A percentile compares a stretch with the other conserved stretches of the same genome.
These are phyloP conservation scores for Tetramorium bicarinatum DNA, from an alignment of 2,888 invertebrate species.

Conservation along the genomic window DNA sequence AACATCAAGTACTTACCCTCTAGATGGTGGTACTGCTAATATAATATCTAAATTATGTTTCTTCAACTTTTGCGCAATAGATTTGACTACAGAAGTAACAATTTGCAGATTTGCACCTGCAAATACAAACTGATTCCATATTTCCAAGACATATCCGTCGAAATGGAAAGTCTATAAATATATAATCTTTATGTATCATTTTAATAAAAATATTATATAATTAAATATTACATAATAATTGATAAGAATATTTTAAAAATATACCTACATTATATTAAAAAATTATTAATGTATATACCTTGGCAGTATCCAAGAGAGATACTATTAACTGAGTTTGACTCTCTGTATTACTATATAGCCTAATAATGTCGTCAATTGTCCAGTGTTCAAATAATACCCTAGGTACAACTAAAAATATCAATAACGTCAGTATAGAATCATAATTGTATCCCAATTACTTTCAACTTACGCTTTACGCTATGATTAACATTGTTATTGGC, in stretches of 20 bases:
- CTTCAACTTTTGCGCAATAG: constrained; percentile 88
- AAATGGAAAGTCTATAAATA: constrained; percentile 92
- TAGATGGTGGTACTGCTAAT: constrained; percentile 93
- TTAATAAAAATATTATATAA: not conserved
- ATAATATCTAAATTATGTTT: constrained; percentile 88
- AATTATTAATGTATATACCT: constrained; percentile 71
- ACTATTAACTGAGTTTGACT: constrained; percentile 91
- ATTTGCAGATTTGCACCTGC: constrained; percentile 88
- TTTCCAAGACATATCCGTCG: constrained; percentile 96
- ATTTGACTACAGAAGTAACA: constrained; percentile 89
- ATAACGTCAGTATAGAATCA: not conserved
- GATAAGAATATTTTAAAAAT: too few relatives aligned
- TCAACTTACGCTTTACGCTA: constrained; percentile 88
- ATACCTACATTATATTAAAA: too few relatives aligned
- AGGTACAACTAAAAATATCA: constrained; percentile 91
- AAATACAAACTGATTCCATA: constrained; percentile 94
- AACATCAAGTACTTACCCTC: constrained; percentile 85
- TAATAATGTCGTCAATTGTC: constrained; percentile 91
- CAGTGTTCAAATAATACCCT: constrained; percentile 96
- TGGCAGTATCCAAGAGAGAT: constrained; percentile 89
- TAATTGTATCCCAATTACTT: not conserved
- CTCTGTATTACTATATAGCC: constrained; percentile 90
- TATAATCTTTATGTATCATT: constrained; percentile 89
- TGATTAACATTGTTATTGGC: constrained; percentile 88
- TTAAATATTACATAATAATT: too few relatives aligned